Base-by-base conservation (phyloP, 2,888 invertebrate species). In the Sinelater perroti region DNA sequence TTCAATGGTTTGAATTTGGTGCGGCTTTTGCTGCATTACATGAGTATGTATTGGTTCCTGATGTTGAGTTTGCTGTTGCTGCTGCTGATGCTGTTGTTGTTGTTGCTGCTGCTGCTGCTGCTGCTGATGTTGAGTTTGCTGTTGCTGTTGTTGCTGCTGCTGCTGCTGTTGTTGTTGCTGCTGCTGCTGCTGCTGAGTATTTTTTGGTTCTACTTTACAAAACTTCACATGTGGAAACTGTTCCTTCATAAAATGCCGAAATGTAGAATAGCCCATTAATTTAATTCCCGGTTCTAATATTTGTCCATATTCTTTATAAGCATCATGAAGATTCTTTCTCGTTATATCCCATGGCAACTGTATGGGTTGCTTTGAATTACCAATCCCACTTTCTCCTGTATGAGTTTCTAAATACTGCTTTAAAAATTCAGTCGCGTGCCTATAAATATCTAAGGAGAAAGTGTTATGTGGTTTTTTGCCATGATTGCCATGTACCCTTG, bases 401-500 rank as follows among this genome's bases (percentile, higher is more conserved):
- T 89, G 86, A 66, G 86, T 83, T 67, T 87, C 86, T 38, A 90
- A 80, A 73, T 89, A 90, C 66, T 85, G 85, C 72, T 89, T 89
- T 53, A 90, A 76, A 77, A 90, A 91, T 69, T 88, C 86, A 2
- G 89, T 89, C 0, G 90, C 90, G 70, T 87, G 89, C 73, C 88
- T 85, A 73, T 91, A 91, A 61, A 89, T 89, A 70, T 90, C 89
- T 58, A 90, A 77, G 4, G 90, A 88, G 71, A 90, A 90, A 1
- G 90, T 89, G 72, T 91, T 91, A 73, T 90, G 89, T 0, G 90
- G 90, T 71, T 89, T 87, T 78, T 90, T 90, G 13, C 90, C 90
- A 54, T 89, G 87, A 72, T 90, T 91, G 2, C 90, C 90, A 73
- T 90, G 90, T 61, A 90, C 87, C 60, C 90, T 78, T 0, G 90